Base-by-base conservation (phyloP, 2,888 invertebrate genomes). In the Ctenicera cuprea region DNA sequence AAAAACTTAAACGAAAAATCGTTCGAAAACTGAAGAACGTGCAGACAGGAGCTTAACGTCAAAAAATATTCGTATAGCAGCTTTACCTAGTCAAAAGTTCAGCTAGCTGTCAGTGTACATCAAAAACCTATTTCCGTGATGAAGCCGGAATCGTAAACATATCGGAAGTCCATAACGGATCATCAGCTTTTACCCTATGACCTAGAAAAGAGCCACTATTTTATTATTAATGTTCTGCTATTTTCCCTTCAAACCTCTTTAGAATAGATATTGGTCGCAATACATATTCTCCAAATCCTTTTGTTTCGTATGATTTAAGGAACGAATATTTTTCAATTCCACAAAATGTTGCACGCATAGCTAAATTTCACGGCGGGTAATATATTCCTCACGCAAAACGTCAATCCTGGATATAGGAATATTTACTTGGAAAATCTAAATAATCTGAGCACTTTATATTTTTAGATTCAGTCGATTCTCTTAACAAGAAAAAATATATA, bases 341-440 rank as follows among this genome's bases (percentile, higher is more conserved):
- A 38, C 14, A 59, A 33, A 59, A 45, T 62, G 14, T 62, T 0
- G 30, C 62, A 62, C 45, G 62, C 43, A 62, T 12, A 30, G 16
- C 30, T 5, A 9, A 59, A 45, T 16, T 26, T 26, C 30, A 43
- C 26, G 38, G 22, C 62, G 18, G 3, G 22, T 18, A 30, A 45
- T 41, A 62, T 30, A 62, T 62, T 22, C 30, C 62, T 62, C 62
- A 62, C 62, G 62, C 62, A 45, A 62, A 26, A 26, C 45, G 26
- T 45, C 62, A 30, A 62, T 62, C 26, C 26, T 5, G 26, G 26
- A 30, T 16, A 62, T 43, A 26, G 26, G 30, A 62, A 62, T 45
- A 22, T 62, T 62, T 62, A 38, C 20, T 38, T 22, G 59, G 38
- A 5, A 59, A 59, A 59, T 59, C 38, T 59, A 41, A 59, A 38